Conservation (phyloP, 2,113 vertebrate genomes). For the Gadus macrocephalus region DNA sequence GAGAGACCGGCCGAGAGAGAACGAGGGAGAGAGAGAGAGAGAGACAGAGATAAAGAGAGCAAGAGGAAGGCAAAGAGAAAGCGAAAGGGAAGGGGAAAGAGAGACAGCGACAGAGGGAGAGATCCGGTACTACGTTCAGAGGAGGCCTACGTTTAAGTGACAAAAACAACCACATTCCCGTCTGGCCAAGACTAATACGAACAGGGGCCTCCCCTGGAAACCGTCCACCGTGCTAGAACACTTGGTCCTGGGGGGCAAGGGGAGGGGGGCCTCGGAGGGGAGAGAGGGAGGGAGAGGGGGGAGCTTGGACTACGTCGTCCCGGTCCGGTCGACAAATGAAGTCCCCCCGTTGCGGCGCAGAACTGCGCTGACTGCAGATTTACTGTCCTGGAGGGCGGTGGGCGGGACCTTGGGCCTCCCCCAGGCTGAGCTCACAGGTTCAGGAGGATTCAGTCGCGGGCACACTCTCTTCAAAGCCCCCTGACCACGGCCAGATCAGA, state of each 20-base stretch:
- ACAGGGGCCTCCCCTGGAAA: slow-evolving; percentile 47
- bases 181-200: slow-evolving; percentile 46
- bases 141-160: slow-evolving; percentile 33
- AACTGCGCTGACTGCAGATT: slow-evolving; percentile 61
- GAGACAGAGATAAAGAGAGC: neutral
- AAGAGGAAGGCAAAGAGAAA: too few relatives aligned
- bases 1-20: neutral
- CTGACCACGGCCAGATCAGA: slow-evolving; percentile 71
- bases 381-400: slow-evolving; percentile 63
- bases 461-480: slow-evolving; percentile 66
- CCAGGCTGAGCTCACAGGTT: slow-evolving; percentile 58
- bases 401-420: slow-evolving; percentile 56
- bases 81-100: neutral
- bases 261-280: too few relatives aligned
- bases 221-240: slow-evolving; percentile 47
- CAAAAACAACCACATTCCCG: slow-evolving; percentile 25
- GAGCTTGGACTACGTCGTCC: neutral
- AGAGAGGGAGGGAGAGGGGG: too few relatives aligned
- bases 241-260: slow-evolving; percentile 16
- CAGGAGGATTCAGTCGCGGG: slow-evolving; percentile 66
- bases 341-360: slow-evolving; percentile 42
- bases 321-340: slow-evolving; percentile 55
- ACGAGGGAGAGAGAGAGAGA: too few relatives aligned
- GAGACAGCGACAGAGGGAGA: slow-evolving; percentile 6
- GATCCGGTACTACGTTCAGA: slow-evolving; percentile 33